These are phyloP conservation scores for Montifringilla adamsi DNA, from an alignment of 2,113 vertebrate genomes.

Conservation along the genomic window DNA sequence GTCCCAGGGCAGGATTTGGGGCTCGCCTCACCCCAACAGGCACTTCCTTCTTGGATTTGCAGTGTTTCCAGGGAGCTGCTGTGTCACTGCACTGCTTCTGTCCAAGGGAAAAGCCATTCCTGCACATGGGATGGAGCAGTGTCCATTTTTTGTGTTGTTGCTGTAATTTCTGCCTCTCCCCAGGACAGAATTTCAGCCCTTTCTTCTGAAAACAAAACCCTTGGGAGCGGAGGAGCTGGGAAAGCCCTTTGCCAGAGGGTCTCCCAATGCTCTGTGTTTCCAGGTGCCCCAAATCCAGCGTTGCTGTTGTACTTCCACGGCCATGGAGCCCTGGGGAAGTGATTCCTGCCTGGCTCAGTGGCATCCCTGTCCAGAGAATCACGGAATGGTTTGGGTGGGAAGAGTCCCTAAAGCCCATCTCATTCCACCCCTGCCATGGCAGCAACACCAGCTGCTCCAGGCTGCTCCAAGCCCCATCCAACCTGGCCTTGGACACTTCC, in stretches of 20 bases:
- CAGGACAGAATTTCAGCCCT: neutral
- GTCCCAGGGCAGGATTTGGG: neutral
- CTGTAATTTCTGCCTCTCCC: neutral
- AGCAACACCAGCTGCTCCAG: neutral
- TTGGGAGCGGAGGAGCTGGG: neutral
- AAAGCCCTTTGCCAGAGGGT: neutral
- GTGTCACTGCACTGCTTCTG: neutral
- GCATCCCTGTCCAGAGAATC: neutral
- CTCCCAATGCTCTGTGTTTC: neutral
- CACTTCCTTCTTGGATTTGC: neutral
- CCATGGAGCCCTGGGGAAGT: neutral
- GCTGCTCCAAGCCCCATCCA: fast-evolving
- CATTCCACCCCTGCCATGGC: neutral
- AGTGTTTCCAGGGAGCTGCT: neutral
- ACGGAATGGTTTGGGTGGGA: neutral
- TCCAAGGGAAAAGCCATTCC: neutral
- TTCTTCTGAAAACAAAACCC: neutral
- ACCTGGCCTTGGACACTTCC: neutral
- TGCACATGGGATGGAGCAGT: fast-evolving
- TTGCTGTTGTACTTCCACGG: neutral
- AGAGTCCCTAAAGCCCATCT: too few species aligned
- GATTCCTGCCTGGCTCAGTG: neutral
- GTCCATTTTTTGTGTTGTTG: neutral
- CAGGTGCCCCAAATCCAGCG: neutral
- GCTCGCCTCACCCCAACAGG: neutral